These are phyloP conservation scores for Indri indri DNA, from an alignment of 2,113 vertebrate species.

Conservation along the genomic window DNA sequence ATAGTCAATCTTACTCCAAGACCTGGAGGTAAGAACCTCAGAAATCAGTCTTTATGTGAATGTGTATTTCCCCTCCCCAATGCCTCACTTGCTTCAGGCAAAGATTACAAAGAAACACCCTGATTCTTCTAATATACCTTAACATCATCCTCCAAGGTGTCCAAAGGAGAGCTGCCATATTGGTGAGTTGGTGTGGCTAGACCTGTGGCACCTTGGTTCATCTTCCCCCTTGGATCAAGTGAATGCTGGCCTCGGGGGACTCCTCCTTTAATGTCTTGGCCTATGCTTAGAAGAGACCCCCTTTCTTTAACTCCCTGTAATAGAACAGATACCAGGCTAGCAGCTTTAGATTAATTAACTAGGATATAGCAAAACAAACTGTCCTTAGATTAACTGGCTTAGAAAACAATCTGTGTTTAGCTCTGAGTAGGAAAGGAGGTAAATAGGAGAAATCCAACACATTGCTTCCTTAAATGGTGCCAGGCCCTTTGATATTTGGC, in stretches of 20 bases:
- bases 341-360: neutral
- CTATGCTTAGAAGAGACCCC: neutral
- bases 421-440: neutral
- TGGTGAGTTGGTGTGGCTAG: neutral
- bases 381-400: neutral
- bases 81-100: neutral
- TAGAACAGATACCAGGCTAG: neutral
- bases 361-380: neutral
- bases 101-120: neutral
- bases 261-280: neutral
- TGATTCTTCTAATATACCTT: neutral
- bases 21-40: neutral
- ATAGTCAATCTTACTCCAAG: neutral
- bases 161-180: neutral
- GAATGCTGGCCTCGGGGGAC: neutral
- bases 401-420: neutral
- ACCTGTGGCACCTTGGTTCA: neutral
- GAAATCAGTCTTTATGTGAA: neutral
- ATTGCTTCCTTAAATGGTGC: neutral
- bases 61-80: fast-evolving
- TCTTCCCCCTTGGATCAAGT: neutral
- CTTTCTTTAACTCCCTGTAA: neutral
- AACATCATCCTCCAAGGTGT: neutral
- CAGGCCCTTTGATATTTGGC: neutral
- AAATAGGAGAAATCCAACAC: neutral